A percentile compares a stretch with the other conserved stretches of the same genome.
Evolutionary conservation across 1,140 invertebrate genomes (phyloP).

Genomic region (Heliconius hewitsoni): DNA sequence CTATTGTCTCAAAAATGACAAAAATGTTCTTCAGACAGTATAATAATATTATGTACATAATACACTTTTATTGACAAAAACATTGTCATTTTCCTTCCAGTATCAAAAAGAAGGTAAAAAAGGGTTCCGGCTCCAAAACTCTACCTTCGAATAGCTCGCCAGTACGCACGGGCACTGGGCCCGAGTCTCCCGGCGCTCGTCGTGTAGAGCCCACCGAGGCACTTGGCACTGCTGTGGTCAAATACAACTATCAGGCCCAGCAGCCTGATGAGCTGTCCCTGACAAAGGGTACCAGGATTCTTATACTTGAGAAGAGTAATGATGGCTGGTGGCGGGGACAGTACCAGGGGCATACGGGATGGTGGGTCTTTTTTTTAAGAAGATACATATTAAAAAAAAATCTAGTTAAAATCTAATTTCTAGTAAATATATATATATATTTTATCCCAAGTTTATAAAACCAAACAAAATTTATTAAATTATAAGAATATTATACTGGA

Average conservation of each 20-base stretch:
- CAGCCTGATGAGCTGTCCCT: slow-evolving; percentile 97
- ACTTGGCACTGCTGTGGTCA: slow-evolving; percentile 95
- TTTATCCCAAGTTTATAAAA: too few relatives aligned
- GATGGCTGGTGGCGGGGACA: slow-evolving; percentile 99
- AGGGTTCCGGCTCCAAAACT: slow-evolving; percentile 91
- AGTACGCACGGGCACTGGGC: slow-evolving; percentile 85
- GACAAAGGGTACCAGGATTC: slow-evolving; percentile 93
- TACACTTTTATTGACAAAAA: background rate
- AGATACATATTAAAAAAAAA: too few relatives aligned
- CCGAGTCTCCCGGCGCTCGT: slow-evolving; percentile 86
- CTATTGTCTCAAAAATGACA: background rate
- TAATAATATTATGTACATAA: background rate
- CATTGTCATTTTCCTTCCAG: slow-evolving; percentile 77
- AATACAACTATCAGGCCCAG: slow-evolving; percentile 99
- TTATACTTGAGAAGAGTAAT: slow-evolving; percentile 98
- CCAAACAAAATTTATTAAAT: too few relatives aligned
- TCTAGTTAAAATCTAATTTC: too few relatives aligned
- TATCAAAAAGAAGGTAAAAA: slow-evolving; percentile 96
- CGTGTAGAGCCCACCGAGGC: slow-evolving; percentile 87
- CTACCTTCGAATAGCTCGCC: slow-evolving; percentile 91
- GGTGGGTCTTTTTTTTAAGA: slow-evolving; percentile 78
- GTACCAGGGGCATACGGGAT: slow-evolving; percentile 86
- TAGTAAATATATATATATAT: too few relatives aligned
- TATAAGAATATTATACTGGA: too few relatives aligned
- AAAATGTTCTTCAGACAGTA: too few relatives aligned